Evolutionary conservation across 2,888 invertebrate genomes (phyloP).

Genomic region (Oxystoma pomonae): DNA sequence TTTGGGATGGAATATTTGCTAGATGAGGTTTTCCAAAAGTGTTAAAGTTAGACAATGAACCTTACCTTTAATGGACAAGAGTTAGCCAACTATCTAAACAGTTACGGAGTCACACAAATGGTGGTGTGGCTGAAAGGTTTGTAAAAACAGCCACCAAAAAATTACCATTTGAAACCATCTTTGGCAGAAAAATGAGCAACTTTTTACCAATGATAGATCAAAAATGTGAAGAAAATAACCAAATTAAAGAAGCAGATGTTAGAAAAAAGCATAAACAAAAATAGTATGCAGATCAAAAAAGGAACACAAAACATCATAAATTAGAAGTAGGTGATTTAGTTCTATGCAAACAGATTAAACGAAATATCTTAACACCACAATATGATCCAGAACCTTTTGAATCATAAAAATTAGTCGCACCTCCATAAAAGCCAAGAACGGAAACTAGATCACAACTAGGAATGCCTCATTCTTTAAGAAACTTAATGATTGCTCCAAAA

Average conservation of each 20-base stretch:
- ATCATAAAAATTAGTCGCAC: slow-evolving; percentile 9
- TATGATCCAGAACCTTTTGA: slow-evolving; percentile 12
- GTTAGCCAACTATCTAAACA: slow-evolving; percentile 9
- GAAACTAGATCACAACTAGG: not conserved
- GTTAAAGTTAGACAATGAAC: slow-evolving; percentile 17
- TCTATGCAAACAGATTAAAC: slow-evolving; percentile 9
- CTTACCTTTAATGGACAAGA: slow-evolving; percentile 20
- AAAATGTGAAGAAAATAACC: not conserved
- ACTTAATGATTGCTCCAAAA: too few relatives aligned
- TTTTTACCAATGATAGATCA: slow-evolving; percentile 2
- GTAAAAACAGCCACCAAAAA: slow-evolving; percentile 15
- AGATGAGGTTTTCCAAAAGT: slow-evolving; percentile 11
- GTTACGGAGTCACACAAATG: slow-evolving; percentile 18
- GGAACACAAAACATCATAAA: not conserved
- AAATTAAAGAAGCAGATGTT: not conserved
- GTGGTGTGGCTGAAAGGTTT: slow-evolving; percentile 22
- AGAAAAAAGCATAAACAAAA: not conserved
- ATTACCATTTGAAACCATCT: slow-evolving; percentile 10
- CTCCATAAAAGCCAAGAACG: slow-evolving; percentile 5
- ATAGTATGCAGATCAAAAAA: not conserved
- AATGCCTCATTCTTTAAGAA: slow-evolving; percentile 10
- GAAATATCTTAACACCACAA: slow-evolving; percentile 2
- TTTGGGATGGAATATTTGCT: slow-evolving; percentile 12
- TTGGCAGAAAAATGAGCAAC: slow-evolving; percentile 14
- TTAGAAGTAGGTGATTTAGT: slow-evolving; percentile 15